Conservation (phyloP, 2,888 invertebrate genomes). For the Caenorhabditis imperialis region DNA sequence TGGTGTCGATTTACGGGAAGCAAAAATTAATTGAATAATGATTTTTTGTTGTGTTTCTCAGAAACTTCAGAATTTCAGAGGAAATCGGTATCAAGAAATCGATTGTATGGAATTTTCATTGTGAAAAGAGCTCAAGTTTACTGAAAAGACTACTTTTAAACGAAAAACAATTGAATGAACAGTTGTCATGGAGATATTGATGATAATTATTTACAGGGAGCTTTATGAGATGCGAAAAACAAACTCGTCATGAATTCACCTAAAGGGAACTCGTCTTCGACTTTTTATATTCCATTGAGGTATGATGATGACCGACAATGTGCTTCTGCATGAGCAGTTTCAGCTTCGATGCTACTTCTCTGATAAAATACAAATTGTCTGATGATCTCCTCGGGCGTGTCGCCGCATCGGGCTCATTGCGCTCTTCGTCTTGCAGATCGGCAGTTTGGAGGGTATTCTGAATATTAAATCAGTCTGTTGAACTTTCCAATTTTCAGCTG, state of each 20-base stretch:
- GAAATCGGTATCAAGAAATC: too few species aligned
- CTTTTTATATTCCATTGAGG: constrained; percentile 16
- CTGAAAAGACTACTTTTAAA: too few species aligned
- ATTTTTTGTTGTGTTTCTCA: background rate
- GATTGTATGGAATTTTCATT: too few species aligned
- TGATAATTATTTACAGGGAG: too few species aligned
- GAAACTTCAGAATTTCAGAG: too few species aligned
- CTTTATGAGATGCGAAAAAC: too few species aligned
- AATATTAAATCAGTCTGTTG: background rate
- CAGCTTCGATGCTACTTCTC: constrained; percentile 48
- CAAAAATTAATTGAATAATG: constrained; percentile 8
- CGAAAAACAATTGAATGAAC: too few species aligned
- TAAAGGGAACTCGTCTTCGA: constrained; percentile 1
- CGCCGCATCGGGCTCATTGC: constrained; percentile 56
- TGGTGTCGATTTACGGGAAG: constrained; percentile 35
- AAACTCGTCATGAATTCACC: constrained; percentile 35
- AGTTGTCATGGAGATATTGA: too few species aligned
- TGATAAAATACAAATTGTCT: constrained; percentile 49
- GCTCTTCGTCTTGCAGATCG: constrained; percentile 62
- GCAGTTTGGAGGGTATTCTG: constrained; percentile 66
- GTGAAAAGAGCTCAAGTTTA: too few species aligned
- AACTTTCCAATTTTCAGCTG: constrained; percentile 55
- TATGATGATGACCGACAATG: background rate
- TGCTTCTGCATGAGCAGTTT: background rate
- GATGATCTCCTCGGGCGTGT: constrained; percentile 47